Conservation (phyloP, 2,797 vertebrate genomes). For the Hafferia zeledoni region DNA sequence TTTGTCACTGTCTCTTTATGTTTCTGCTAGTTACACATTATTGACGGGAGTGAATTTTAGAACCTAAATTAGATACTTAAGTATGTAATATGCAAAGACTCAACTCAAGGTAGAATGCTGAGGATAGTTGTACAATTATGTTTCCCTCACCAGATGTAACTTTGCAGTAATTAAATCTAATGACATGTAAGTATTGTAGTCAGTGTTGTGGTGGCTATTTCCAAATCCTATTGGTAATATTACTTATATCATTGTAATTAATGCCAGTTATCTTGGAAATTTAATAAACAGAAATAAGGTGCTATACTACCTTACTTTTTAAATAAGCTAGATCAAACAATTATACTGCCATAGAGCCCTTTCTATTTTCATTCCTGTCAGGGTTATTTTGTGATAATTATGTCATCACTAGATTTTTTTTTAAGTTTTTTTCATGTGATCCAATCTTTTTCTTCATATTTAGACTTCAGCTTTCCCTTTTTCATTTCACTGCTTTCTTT, state of each 20-base stretch:
- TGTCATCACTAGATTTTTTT: constrained; percentile 11
- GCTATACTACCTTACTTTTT: constrained; percentile 8
- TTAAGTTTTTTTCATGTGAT: background rate
- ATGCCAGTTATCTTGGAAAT: constrained; percentile 45
- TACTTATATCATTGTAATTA: constrained; percentile 59
- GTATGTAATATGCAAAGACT: constrained; percentile 59
- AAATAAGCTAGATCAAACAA: constrained; percentile 8
- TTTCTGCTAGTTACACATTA: constrained; percentile 71
- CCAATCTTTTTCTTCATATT: background rate
- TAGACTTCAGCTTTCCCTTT: background rate
- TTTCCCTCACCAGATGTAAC: constrained; percentile 70
- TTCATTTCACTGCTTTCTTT: constrained; percentile 31
- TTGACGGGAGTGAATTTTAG: constrained; percentile 72
- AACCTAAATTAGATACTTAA: constrained; percentile 55
- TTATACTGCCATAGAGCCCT: background rate
- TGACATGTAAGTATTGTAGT: constrained; percentile 60
- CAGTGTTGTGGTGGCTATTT: constrained; percentile 65
- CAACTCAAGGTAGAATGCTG: constrained; percentile 62
- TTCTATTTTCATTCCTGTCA: constrained; percentile 36
- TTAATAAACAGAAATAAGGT: constrained; percentile 38
- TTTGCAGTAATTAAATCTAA: constrained; percentile 69
- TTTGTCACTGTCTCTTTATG: constrained; percentile 74
- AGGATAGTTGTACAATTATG: constrained; percentile 59
- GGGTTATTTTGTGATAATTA: constrained; percentile 39
- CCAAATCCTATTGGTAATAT: constrained; percentile 58